phyloP scores from a whole-genome alignment of 2,888 invertebrate genomes.

The Phania funesta region DNA sequence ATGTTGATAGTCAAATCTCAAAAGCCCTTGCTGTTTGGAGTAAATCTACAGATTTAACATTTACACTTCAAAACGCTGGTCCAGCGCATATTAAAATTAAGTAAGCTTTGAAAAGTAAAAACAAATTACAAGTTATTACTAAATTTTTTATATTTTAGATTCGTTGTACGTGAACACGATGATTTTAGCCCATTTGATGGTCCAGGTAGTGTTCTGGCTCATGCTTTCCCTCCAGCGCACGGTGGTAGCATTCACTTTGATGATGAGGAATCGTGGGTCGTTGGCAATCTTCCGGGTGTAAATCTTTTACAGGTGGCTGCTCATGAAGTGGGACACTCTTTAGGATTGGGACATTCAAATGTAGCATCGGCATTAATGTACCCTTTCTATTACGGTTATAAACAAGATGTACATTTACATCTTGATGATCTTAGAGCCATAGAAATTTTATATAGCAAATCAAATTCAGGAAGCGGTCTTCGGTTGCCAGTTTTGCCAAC shows the following conservation, averaged over 20 bases:
- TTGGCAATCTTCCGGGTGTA: slow-evolving; percentile 90
- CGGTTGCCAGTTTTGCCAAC: slow-evolving; percentile 39
- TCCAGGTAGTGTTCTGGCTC: slow-evolving; percentile 95
- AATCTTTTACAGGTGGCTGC: slow-evolving; percentile 96
- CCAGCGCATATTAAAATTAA: slow-evolving; percentile 92
- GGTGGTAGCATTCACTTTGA: slow-evolving; percentile 99
- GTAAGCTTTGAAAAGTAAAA: slow-evolving; percentile 71
- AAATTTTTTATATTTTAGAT: slow-evolving; percentile 77
- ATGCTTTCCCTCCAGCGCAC: slow-evolving; percentile 97
- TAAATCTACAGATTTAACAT: slow-evolving; percentile 90
- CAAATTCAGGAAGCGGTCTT: slow-evolving; percentile 80
- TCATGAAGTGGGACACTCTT: slow-evolving; percentile 98
- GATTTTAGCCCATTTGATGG: slow-evolving; percentile 98
- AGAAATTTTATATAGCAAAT: slow-evolving; percentile 89
- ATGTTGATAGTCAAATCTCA: slow-evolving; percentile 89
- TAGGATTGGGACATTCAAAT: slow-evolving; percentile 97
- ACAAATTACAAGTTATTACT: not conserved
- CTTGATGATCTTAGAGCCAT: slow-evolving; percentile 88
- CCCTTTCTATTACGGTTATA: slow-evolving; percentile 96
- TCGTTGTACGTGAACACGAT: slow-evolving; percentile 94
- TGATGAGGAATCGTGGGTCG: slow-evolving; percentile 96
- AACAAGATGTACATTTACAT: slow-evolving; percentile 91
- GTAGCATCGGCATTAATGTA: slow-evolving; percentile 96
- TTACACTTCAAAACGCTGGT: slow-evolving; percentile 86
- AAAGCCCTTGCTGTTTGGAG: slow-evolving; percentile 95